These are phyloP conservation scores for Anhinga anhinga DNA, from an alignment of 2,113 vertebrate species.

Conservation along the genomic window DNA sequence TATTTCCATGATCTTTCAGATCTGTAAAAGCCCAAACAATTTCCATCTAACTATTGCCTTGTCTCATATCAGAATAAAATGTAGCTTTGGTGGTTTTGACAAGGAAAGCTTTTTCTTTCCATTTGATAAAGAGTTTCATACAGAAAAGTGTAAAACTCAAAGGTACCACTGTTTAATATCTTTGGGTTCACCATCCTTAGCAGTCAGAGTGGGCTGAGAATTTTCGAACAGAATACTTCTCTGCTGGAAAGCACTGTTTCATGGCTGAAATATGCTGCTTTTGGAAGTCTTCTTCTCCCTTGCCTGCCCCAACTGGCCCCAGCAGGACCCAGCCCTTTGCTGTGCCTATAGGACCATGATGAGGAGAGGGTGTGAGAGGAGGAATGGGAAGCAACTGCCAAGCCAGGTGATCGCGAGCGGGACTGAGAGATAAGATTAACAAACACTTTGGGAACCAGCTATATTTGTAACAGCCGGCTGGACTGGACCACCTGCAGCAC, in stretches of 20 bases:
- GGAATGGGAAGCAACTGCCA: not conserved
- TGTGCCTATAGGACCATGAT: not conserved
- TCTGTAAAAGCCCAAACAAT: not conserved
- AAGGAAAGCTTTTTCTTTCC: not conserved
- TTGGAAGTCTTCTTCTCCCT: not conserved
- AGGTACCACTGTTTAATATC: not conserved
- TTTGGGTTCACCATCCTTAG: not conserved
- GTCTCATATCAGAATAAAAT: not conserved
- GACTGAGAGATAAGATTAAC: not conserved
- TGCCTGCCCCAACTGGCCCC: not conserved
- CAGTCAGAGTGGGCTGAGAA: not conserved
- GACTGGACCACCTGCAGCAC: not conserved
- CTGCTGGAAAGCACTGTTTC: not conserved
- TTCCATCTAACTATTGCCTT: not conserved
- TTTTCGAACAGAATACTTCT: not conserved
- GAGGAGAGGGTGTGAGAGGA: not conserved
- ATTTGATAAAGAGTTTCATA: not conserved
- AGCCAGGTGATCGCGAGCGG: not conserved
- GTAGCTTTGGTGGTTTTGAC: not conserved
- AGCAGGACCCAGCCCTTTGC: not conserved
- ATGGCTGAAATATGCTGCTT: not conserved
- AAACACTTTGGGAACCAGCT: not conserved
- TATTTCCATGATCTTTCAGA: not conserved
- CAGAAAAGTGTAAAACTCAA: not conserved
- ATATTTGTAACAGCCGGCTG: not conserved